Conservation (phyloP, 2,888 invertebrate genomes). For the Sphinx pinastri region DNA sequence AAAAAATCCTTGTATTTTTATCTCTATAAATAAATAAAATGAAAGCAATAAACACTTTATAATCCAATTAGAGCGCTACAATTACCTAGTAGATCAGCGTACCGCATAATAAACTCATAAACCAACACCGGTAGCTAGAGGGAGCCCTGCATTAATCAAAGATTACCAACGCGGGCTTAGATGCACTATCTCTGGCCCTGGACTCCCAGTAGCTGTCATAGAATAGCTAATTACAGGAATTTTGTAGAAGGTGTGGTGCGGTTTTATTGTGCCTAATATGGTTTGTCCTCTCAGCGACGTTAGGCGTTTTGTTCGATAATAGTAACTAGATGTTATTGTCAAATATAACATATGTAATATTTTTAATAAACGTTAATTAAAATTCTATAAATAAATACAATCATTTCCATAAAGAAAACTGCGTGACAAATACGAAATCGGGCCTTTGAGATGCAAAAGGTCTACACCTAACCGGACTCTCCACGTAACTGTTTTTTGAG, state of each 20-base stretch:
- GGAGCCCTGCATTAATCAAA: constrained; percentile 65
- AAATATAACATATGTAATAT: too few species aligned
- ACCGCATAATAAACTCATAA: constrained; percentile 57
- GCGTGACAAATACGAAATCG: too few species aligned
- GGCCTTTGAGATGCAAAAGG: too few species aligned
- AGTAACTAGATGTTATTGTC: too few species aligned
- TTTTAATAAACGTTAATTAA: too few species aligned
- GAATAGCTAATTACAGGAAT: constrained; percentile 40
- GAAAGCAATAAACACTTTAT: constrained; percentile 30
- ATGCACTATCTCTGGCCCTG: constrained; percentile 64
- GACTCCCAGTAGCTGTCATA: constrained; percentile 64
- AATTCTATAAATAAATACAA: too few species aligned
- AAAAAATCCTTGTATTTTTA: too few species aligned
- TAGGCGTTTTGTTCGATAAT: too few species aligned
- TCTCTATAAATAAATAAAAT: neutral
- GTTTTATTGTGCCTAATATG: constrained; percentile 32
- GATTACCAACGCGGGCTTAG: constrained; percentile 63
- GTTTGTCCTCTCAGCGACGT: constrained; percentile 15
- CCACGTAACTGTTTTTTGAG: too few species aligned
- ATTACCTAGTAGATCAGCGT: constrained; percentile 32
- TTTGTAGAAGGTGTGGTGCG: neutral
- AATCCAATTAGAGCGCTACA: constrained; percentile 49
- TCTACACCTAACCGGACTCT: too few species aligned
- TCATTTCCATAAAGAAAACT: too few species aligned
- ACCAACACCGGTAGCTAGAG: constrained; percentile 63